These are phyloP conservation scores for Drosophila lini DNA, from an alignment of 1,140 invertebrate species.

Conservation along the genomic window DNA sequence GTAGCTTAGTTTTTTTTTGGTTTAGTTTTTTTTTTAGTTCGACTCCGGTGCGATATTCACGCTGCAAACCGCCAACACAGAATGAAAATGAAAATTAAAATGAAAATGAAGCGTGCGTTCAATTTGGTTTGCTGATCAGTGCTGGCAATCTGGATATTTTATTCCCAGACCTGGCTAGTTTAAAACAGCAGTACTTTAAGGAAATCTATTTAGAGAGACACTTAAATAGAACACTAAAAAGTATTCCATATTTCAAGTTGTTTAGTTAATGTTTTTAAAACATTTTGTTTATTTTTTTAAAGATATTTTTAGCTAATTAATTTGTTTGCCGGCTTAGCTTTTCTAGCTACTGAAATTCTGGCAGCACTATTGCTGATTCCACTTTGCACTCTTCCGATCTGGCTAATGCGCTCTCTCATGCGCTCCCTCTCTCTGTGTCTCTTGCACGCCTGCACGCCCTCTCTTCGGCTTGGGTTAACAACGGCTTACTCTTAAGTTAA, in stretches of 20 bases:
- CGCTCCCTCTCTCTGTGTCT: not conserved
- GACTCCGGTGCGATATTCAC: conserved; percentile 4
- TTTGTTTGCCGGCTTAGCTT: not conserved
- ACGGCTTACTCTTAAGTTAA: not conserved
- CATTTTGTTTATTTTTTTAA: not conserved
- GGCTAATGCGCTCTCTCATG: not conserved
- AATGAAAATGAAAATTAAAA: conserved; percentile 19
- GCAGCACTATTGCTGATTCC: not conserved
- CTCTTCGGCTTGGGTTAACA: not conserved
- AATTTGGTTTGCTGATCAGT: conserved; percentile 7
- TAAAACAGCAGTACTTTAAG: not conserved
- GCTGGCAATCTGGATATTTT: not conserved
- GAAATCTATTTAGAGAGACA: not conserved
- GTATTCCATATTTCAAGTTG: not conserved
- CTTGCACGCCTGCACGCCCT: not conserved
- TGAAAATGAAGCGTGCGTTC: conserved; percentile 8
- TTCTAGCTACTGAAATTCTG: not conserved
- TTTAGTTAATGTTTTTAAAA: not conserved
- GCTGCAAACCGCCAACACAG: not conserved
- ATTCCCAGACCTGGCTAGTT: not conserved
- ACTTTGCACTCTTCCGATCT: conserved; percentile 1
- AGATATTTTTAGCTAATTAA: not conserved
- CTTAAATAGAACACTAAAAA: not conserved
- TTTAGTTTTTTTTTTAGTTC: not conserved
- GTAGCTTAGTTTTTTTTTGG: not conserved